Conservation (phyloP, 2,797 vertebrate species). For the Falco columbarius region DNA sequence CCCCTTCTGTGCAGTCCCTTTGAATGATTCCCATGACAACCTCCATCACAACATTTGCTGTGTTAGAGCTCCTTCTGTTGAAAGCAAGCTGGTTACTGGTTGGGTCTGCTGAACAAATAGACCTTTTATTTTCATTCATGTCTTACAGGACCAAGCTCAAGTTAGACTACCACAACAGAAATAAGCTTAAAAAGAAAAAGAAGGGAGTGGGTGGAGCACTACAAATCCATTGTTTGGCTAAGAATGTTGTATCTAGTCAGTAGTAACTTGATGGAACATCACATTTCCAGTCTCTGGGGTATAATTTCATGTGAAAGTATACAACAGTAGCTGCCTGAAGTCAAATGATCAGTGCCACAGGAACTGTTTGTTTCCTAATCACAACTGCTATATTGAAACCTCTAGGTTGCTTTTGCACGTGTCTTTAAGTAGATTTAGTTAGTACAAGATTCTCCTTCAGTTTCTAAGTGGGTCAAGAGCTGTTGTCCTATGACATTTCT, state of each 20-base stretch:
- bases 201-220: background rate
- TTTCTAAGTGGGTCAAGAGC: background rate
- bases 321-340: background rate
- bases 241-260: background rate
- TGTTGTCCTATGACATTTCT: background rate
- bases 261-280: background rate
- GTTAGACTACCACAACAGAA: background rate
- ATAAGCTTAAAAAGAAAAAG: background rate
- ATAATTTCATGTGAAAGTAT: background rate
- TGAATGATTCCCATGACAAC: background rate
- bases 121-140: background rate
- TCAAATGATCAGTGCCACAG: background rate
- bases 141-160: background rate
- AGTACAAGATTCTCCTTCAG: background rate
- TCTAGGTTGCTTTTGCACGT: background rate
- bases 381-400: background rate
- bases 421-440: background rate
- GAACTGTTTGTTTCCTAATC: background rate
- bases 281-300: background rate
- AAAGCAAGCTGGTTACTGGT: background rate
- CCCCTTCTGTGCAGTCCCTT: background rate
- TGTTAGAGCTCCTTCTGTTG: slow-evolving; percentile 52
- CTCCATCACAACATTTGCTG: background rate
- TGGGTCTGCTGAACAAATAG: background rate
- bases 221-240: background rate